These are phyloP conservation scores for Lepus americanus DNA, from an alignment of 2,113 vertebrate genomes.

Conservation along the genomic window DNA sequence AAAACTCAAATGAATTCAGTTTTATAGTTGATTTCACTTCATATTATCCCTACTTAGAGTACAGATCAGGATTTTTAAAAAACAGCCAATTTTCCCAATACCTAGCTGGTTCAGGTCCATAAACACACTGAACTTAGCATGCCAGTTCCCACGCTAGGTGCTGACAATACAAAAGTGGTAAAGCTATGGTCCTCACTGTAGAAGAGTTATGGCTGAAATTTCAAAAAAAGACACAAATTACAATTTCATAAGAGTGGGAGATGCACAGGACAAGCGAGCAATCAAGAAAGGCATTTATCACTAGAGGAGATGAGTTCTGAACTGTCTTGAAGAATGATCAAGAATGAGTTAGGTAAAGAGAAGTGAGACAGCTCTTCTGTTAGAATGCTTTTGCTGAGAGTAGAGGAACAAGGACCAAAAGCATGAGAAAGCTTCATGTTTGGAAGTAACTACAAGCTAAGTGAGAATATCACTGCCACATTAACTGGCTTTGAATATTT, in stretches of 20 bases:
- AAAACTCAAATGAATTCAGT: slow-evolving; percentile 13
- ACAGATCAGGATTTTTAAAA: background rate
- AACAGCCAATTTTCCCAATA: background rate
- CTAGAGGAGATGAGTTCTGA: background rate
- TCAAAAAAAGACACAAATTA: background rate
- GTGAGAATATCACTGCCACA: background rate
- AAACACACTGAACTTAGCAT: slow-evolving; percentile 1
- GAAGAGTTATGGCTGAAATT: background rate
- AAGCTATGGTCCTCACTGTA: background rate
- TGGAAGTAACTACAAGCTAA: background rate
- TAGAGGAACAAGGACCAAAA: background rate
- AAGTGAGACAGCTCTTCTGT: background rate
- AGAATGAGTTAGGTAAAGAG: background rate
- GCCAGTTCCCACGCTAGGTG: background rate
- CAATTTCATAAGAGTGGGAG: background rate
- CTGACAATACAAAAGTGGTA: background rate
- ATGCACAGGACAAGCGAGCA: background rate
- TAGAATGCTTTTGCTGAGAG: background rate
- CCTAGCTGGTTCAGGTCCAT: background rate
- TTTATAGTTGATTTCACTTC: background rate
- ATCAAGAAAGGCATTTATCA: background rate
- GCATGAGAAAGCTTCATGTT: background rate
- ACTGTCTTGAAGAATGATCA: background rate
- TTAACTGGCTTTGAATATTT: background rate
- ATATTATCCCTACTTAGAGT: background rate